Evolutionary conservation across 2,113 vertebrate species (phyloP), one percentile per base, ranked within the genome.

Genomic region (Melanostigma gelatinosum): DNA sequence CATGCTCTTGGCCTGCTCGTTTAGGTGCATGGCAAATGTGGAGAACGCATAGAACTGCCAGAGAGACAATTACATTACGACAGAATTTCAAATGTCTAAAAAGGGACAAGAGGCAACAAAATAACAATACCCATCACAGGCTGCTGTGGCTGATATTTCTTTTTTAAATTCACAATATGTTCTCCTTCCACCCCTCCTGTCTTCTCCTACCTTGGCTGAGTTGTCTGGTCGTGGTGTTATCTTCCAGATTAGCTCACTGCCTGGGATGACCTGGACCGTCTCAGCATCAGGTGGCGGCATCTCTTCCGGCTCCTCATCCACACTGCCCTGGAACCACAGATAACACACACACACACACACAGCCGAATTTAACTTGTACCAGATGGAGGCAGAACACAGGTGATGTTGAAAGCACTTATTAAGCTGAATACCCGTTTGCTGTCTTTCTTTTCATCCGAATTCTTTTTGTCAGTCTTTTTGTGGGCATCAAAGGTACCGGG

Each of bases 11-110:
- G 98, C 96, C 83, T 97, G 79, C 90, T 99, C 97, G 72, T 99
- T 99, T 85, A 99, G 93, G 83, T 97, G 96, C 96, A 99, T 96
- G 34, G 98, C 96, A 82, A 99, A 99, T 32, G 94, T 96, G 55
- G 98, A 98, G 80, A 99, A 99, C 27, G 98, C 98, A 80, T 99
- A 99, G 95, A 97, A 99, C 98, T 99, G 91, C 44, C 76, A 80
- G 22, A 73, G 22, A 88, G 58, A 79, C 16, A 67, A 13, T 2
- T 6, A 24, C 34, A 36, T 69, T 11, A n/a, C 22, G 1, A 52
- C 13, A 22, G 42, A 40, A 63, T 32, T 20, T 83, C 5, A 46
- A n/a, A 16, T 4, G 32, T 29, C 36, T 27, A 29, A 12, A 18
- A 18, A 34, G 4, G 4, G 60, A 58, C 8, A 1, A 36, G 4